These are phyloP conservation scores for Ploceus nigricollis DNA, from an alignment of 2,113 vertebrate genomes.

Conservation along the genomic window DNA sequence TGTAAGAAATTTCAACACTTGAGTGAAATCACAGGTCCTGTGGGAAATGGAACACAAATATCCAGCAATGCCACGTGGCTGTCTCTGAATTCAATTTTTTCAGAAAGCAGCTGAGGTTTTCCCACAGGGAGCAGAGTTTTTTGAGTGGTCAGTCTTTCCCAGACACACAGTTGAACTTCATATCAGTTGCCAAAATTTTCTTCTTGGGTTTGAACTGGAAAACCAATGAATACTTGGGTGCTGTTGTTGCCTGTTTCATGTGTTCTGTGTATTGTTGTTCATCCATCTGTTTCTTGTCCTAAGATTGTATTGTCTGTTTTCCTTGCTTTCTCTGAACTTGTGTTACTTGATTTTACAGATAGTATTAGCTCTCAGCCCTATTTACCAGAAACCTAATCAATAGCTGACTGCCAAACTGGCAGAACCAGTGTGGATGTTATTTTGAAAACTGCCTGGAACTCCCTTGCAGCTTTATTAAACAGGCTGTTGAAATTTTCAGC, in stretches of 20 bases:
- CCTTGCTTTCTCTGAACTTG: not conserved
- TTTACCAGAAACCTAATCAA: not conserved
- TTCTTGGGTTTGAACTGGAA: not conserved
- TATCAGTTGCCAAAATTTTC: not conserved
- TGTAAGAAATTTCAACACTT: not conserved
- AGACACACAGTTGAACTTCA: not conserved
- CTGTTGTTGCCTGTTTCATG: not conserved
- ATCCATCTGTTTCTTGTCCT: not conserved
- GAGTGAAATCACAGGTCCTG: not conserved
- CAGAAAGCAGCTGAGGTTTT: not conserved
- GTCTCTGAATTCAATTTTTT: not conserved
- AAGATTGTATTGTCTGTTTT: not conserved
- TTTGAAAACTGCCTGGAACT: not conserved
- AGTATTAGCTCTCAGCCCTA: not conserved
- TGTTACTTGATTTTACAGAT: not conserved
- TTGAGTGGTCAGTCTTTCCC: not conserved
- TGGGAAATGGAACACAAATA: not conserved
- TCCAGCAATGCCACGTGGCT: not conserved
- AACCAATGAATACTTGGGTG: not conserved
- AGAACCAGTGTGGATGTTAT: not conserved
- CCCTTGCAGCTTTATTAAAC: not conserved
- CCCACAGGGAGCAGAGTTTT: not conserved
- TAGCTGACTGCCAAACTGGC: not conserved
- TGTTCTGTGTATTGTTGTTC: not conserved
- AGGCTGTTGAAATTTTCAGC: not conserved